A percentile compares a stretch with the other conserved stretches of the same genome.
These are phyloP conservation scores for Pissodes strobi DNA, from an alignment of 1,140 invertebrate genomes.

Conservation along the genomic window DNA sequence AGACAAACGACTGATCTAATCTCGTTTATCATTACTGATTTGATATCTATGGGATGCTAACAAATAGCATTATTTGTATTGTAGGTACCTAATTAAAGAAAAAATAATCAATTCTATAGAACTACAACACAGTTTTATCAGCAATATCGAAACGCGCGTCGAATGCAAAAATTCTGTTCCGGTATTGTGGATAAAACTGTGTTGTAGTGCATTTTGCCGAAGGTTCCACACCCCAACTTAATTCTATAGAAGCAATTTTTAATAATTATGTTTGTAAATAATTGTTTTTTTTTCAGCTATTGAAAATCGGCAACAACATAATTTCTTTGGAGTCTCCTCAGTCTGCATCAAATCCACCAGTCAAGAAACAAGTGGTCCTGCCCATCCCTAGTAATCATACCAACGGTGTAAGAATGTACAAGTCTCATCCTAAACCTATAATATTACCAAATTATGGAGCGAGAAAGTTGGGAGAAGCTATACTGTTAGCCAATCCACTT, in stretches of 20 bases:
- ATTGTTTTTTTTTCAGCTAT: conserved; percentile 36
- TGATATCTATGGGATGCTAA: not conserved
- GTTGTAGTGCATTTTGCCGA: too few species aligned
- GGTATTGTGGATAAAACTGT: too few species aligned
- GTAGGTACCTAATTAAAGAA: too few species aligned
- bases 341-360: conserved; percentile 33
- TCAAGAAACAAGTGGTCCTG: conserved; percentile 26
- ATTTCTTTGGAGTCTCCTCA: conserved; percentile 41
- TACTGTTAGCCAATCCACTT: conserved; percentile 40
- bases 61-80: too few species aligned
- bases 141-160: too few species aligned
- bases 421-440: conserved; percentile 44
- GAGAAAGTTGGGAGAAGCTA: conserved; percentile 41
- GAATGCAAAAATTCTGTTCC: too few species aligned
- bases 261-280: not conserved
- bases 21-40: not conserved
- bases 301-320: conserved; percentile 42
- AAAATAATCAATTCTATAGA: too few species aligned
- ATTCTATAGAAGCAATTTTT: not conserved
- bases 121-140: too few species aligned
- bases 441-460: conserved; percentile 41
- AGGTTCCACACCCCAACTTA: too few species aligned
- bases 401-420: conserved; percentile 43
- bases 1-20: not conserved
- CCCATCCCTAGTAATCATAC: conserved; percentile 20